Evolutionary conservation across 2,888 invertebrate genomes (phyloP).

Genomic region (Cosmia trapezina): DNA sequence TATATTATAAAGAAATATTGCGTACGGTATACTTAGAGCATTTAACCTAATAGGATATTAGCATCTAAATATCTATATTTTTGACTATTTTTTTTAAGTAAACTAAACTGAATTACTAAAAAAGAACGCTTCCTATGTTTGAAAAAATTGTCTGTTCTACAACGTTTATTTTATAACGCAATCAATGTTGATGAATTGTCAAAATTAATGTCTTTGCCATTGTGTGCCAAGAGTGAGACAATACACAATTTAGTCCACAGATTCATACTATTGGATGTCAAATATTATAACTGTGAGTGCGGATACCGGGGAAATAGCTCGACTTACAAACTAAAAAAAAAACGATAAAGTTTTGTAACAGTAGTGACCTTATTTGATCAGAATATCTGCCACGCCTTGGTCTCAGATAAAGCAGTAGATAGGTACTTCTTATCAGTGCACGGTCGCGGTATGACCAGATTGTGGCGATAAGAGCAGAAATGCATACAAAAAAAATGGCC

Average conservation of each 20-base stretch:
- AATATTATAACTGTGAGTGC: not conserved
- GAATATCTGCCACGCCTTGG: conserved; percentile 56
- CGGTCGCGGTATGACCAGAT: conserved; percentile 15
- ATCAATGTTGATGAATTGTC: not conserved
- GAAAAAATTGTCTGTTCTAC: not conserved
- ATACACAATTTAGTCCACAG: not conserved
- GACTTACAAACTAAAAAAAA: conserved; percentile 9
- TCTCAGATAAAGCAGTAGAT: conserved; percentile 40
- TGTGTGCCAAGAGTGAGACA: not conserved
- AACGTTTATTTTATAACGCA: not conserved
- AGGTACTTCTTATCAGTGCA: conserved; percentile 46
- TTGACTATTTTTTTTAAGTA: too few species aligned
- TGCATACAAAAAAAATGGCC: conserved; percentile 39
- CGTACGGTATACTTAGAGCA: too few species aligned
- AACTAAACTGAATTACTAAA: too few species aligned
- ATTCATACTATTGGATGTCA: not conserved
- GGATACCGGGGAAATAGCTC: not conserved
- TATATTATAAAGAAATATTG: too few species aligned
- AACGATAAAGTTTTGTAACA: conserved; percentile 20
- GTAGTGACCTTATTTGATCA: conserved; percentile 45
- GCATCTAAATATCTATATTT: too few species aligned
- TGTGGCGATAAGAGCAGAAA: conserved; percentile 24
- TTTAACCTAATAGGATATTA: too few species aligned
- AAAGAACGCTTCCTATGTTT: not conserved
- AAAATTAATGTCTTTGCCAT: not conserved